Evolutionary conservation across 2,113 vertebrate species (phyloP), one percentile per base, ranked within the genome.

Genomic region (Pimephales promelas): DNA sequence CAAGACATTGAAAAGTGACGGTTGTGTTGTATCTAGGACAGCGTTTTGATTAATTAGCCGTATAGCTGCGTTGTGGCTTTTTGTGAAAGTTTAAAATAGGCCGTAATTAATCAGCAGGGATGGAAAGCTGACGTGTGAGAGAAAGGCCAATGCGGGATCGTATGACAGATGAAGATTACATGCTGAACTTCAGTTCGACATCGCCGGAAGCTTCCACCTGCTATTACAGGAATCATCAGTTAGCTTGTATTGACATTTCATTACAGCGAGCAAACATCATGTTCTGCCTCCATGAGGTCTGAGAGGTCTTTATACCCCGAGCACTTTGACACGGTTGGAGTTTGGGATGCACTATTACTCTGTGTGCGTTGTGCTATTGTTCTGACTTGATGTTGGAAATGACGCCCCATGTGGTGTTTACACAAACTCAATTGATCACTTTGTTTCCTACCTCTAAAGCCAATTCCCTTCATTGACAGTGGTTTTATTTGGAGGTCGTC

Each of bases 11-110:
- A 61, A 75, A 62, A 54, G 61, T 77, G 61, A 83, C 45, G 36
- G 31, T 31, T 79, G 77, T 86, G 85, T 86, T 87, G 87, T 89
- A 92, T 93, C 91, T 92, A 88, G 92, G 92, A 89, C 92, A 90
- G 83, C 84, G 83, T 85, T 83, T 77, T 93, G 94, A 94, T 94
- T 93, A 93, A 95, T 94, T 93, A 92, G 91, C 90, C 85, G 10
- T 87, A 90, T 91, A 91, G 89, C 84, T 72, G 84, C 89, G 90
- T 90, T 88, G 88, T 87, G 90, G 88, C 89, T 86, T 92, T 92
- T 89, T 91, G 88, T 90, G 85, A 86, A 85, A 88, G 90, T 90
- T 91, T 88, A 90, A 93, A 91, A 93, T 86, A 91, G 89, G 84
- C 88, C 83, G 90, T 92, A 92, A 94, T 93, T 93, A 94, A 94